Evolutionary conservation across 2,113 vertebrate genomes (phyloP).

Genomic region (Isurus oxyrinchus): DNA sequence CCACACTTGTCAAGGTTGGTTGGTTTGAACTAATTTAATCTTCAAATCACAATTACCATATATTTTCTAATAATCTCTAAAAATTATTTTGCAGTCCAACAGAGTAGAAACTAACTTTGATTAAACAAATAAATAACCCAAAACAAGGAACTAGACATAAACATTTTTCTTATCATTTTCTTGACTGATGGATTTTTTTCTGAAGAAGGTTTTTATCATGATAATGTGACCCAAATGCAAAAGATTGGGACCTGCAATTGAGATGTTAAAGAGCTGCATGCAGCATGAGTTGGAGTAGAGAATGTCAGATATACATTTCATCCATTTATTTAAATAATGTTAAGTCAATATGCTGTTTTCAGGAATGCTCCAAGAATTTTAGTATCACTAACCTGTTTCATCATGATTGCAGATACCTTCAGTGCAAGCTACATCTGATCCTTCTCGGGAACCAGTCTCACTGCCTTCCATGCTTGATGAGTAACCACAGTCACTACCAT

Average conservation of each 20-base stretch:
- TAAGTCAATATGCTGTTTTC: background rate
- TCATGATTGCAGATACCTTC: constrained; percentile 96
- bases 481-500: constrained; percentile 87
- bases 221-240: background rate
- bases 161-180: background rate
- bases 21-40: background rate
- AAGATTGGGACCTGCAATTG: background rate
- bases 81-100: background rate
- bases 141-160: too few relatives aligned
- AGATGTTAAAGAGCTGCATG: background rate
- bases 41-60: background rate
- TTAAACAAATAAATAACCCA: background rate
- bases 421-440: constrained; percentile 88
- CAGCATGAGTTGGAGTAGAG: background rate
- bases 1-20: too few relatives aligned
- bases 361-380: background rate
- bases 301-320: background rate
- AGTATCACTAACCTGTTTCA: constrained; percentile 67
- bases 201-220: background rate
- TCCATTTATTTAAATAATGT: background rate
- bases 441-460: constrained; percentile 81
- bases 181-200: background rate
- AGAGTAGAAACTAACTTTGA: background rate
- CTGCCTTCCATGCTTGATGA: constrained; percentile 95
- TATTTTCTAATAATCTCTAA: background rate